These are phyloP conservation scores for Eupithecia dodoneata DNA, from an alignment of 2,888 invertebrate species.

Conservation along the genomic window DNA sequence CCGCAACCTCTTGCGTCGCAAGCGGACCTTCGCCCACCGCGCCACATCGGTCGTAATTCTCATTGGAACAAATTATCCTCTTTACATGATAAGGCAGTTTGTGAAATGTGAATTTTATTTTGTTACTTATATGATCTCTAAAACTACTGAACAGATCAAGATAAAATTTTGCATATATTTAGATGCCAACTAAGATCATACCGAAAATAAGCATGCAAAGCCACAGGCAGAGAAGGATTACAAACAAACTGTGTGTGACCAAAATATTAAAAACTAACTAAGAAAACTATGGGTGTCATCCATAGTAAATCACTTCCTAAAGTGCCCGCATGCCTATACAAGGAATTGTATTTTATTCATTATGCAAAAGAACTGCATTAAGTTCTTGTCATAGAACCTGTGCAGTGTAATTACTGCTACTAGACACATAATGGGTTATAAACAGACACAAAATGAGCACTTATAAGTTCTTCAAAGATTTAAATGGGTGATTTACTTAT, in stretches of 20 bases:
- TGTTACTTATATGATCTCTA: too few relatives aligned
- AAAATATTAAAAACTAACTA: conserved; percentile 51
- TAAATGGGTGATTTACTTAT: not conserved
- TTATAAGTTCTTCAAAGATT: not conserved
- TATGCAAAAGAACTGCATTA: not conserved
- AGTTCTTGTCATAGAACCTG: not conserved
- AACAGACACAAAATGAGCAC: not conserved
- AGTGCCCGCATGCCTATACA: conserved; percentile 29
- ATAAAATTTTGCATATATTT: too few relatives aligned
- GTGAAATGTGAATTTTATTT: too few relatives aligned
- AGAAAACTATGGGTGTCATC: conserved; percentile 55
- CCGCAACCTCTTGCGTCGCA: too few relatives aligned
- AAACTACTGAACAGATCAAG: too few relatives aligned
- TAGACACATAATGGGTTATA: not conserved
- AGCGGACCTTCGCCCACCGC: too few relatives aligned
- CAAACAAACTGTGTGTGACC: conserved; percentile 39
- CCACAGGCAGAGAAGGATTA: too few relatives aligned
- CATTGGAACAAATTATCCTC: conserved; percentile 32
- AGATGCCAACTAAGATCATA: too few relatives aligned
- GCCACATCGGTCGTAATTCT: too few relatives aligned
- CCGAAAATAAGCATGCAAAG: too few relatives aligned
- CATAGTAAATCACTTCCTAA: conserved; percentile 60
- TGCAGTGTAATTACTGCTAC: not conserved
- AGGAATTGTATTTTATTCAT: not conserved
- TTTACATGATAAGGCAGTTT: too few relatives aligned